phyloP scores from a whole-genome alignment of 2,113 vertebrate species.

The Scytalopus superciliaris region DNA sequence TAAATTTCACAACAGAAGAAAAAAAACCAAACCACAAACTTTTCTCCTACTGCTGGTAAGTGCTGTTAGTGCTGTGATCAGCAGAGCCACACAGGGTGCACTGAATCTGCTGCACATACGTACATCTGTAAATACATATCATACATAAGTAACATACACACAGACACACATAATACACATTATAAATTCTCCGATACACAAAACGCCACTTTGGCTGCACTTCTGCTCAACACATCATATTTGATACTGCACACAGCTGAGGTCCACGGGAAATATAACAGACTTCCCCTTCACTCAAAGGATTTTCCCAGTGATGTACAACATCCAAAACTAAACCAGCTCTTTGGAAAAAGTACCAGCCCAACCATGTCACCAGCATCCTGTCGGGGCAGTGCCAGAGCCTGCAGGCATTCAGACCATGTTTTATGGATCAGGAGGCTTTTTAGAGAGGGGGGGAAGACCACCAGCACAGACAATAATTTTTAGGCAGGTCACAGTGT shows the following conservation, averaged over 20 bases:
- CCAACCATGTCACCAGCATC: not conserved
- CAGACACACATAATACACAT: rapidly evolving
- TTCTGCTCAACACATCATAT: rapidly evolving
- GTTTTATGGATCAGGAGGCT: not conserved
- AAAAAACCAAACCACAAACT: not conserved
- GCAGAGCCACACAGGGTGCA: not conserved
- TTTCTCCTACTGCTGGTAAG: not conserved
- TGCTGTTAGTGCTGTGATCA: not conserved
- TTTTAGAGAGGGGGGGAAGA: not conserved
- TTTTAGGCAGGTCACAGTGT: not conserved
- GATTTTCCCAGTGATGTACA: not conserved
- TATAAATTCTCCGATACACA: not conserved
- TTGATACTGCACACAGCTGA: not conserved
- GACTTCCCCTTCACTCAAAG: not conserved
- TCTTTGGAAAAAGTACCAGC: not conserved
- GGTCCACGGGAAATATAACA: not conserved
- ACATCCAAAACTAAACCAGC: not conserved
- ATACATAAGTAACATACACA: not conserved
- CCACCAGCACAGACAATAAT: not conserved
- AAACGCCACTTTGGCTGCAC: not conserved
- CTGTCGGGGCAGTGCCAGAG: rapidly evolving
- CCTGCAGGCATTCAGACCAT: not conserved
- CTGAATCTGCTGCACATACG: not conserved
- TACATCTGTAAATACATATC: not conserved
- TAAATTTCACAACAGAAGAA: not conserved